Evolutionary conservation across 2,113 vertebrate species (phyloP), one percentile per base, ranked within the genome.

Genomic region (Hypocryptadius cinnamomeus): DNA sequence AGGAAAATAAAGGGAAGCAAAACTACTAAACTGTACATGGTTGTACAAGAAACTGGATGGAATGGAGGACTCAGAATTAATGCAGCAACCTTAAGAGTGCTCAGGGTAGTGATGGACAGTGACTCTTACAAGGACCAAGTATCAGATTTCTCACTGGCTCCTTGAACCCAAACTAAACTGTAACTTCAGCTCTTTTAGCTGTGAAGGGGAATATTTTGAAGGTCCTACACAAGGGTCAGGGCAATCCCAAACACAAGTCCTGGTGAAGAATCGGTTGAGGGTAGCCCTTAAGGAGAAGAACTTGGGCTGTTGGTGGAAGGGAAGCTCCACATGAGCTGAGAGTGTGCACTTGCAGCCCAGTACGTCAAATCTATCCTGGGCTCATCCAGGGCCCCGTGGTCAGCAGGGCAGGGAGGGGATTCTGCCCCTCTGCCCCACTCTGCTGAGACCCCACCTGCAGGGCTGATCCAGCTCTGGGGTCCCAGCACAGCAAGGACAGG

Each of bases 311-410:
- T 61, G 19, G 5, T 45, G 47, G 24, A 63, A 54, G 24, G 25
- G 47, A 47, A 70, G 40, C 10, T n/a, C 30, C 30, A 17, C 11
- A 11, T 9, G 18, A 33, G 19, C 27, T 69, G 33, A 19, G 5
- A 15, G 23, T 35, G 63, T 33, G 45, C 22, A 15, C 33, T 60
- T 33, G 18, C 28, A 33, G 15, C 45, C 11, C 31, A 68, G 17
- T 6, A 37, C 44, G 4, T 15, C 37, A 76, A 0, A 33, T 44
- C 21, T 17, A 1, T 50, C 25, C 31, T 50, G 16, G 44, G 44
- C 21, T 48, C 4, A 37, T 2, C 83, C 28, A 35, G 8, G 68
- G 5, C 21, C 27, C 44, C 0, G 0, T 42, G 70, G 35, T 42
- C 61, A 66, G 61, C 31, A 80, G 51, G 63, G 50, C 5, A 76